Evolutionary conservation across 2,113 vertebrate genomes (phyloP), one percentile per base, ranked within the genome.

Genomic region (Phalacrocorax pelagicus): DNA sequence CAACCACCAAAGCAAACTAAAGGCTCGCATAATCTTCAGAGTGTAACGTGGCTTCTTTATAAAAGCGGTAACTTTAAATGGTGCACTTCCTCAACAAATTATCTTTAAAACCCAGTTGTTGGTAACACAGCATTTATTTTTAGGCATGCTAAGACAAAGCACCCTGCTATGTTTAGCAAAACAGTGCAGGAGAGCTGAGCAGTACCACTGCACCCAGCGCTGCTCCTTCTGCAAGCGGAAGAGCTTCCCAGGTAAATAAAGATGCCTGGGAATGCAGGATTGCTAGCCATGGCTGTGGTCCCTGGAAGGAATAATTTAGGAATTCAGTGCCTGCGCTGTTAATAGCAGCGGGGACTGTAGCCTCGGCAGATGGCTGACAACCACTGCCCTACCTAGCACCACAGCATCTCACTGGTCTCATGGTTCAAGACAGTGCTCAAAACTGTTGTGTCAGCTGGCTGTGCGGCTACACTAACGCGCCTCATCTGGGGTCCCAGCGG

Each of bases 1-100:
- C 78, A 70, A 70, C 15, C n/a, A 72, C 52, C 42, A 65, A 67
- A 67, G 27, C 23, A 85, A 94, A 81, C 55, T 24, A 49, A 84
- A 94, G 32, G 32, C 20, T 73, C 3, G 0, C 2, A 0, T 11
- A 4, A 1, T n/a, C 47, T 78, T 83, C 23, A 59, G 22, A 65
- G 15, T 6, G 23, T 3, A 81, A 72, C 0, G 0, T 17, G 47
- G 22, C 44, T 71, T 58, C 72, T 77, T 94, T 47, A 15, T 15
- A 77, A 88, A 34, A 70, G 24, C 51, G 67, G 21, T 40, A 85
- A 46, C 13, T 59, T 75, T 47, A 82, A 72, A 47, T 16, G 26
- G 29, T 23, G 40, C 9, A 16, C 20, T 79, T 71, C 7, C 26
- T 71, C 70, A 67, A 46, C 1, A 46, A 85, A 52, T 69, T 38